Evolutionary conservation across 2,888 invertebrate genomes (phyloP).

Genomic region (Drosophila longiperda): DNA sequence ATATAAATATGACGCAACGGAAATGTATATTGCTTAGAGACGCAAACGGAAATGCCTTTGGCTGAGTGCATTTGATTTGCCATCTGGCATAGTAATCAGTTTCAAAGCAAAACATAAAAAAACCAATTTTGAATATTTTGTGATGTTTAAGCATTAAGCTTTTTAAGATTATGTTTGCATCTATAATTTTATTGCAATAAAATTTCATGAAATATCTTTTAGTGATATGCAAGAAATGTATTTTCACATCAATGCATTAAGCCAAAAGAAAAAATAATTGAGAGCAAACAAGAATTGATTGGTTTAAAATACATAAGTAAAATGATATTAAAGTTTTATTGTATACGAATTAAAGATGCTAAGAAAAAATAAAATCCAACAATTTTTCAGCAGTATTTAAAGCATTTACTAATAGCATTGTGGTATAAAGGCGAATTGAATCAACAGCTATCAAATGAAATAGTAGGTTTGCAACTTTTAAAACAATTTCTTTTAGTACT

Average conservation of each 20-base stretch:
- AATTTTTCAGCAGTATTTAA: not conserved
- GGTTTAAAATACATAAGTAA: not conserved
- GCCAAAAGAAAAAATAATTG: not conserved
- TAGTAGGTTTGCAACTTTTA: not conserved
- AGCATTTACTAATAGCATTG: not conserved
- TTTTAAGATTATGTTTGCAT: conserved; percentile 8
- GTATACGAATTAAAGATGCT: not conserved
- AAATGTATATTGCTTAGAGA: conserved; percentile 64
- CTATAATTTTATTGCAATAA: not conserved
- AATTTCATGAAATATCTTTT: not conserved
- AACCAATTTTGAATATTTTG: conserved; percentile 32
- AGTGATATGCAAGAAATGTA: not conserved
- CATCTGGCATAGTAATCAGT: conserved; percentile 22
- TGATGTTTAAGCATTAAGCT: conserved; percentile 1
- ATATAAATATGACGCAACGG: conserved; percentile 59
- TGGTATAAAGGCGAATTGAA: not conserved
- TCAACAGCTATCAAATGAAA: not conserved
- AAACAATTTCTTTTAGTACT: not conserved
- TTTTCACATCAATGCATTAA: not conserved
- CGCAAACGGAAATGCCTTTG: conserved; percentile 61
- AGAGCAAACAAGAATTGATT: not conserved
- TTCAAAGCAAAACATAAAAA: not conserved
- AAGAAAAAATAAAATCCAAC: not conserved
- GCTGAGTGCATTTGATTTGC: conserved; percentile 60
- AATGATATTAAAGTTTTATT: not conserved